These are phyloP conservation scores for Agrochola lychnidis DNA, from an alignment of 2,888 invertebrate species.

Conservation along the genomic window DNA sequence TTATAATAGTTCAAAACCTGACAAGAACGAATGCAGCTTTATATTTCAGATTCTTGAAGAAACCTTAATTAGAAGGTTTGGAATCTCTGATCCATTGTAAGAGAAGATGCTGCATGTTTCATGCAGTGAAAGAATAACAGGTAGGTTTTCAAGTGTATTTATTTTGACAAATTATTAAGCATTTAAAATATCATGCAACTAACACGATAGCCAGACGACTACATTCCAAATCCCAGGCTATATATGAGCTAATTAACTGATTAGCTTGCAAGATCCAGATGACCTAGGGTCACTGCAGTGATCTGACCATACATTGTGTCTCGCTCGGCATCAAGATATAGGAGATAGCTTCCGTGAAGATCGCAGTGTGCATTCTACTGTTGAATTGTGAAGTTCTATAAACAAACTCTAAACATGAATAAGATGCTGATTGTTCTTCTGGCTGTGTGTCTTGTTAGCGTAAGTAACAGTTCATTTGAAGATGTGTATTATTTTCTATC, in stretches of 20 bases:
- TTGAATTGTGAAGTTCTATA: slow-evolving; percentile 67
- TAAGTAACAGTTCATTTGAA: slow-evolving; percentile 69
- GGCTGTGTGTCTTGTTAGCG: slow-evolving; percentile 81
- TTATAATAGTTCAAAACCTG: not conserved
- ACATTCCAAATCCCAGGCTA: slow-evolving; percentile 16
- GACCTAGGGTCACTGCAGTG: slow-evolving; percentile 74
- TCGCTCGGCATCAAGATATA: slow-evolving; percentile 68
- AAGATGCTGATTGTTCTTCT: slow-evolving; percentile 79
- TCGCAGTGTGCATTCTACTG: slow-evolving; percentile 69
- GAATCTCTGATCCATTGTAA: not conserved
- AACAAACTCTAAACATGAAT: slow-evolving; percentile 76
- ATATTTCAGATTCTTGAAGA: not conserved
- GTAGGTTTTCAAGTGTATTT: not conserved
- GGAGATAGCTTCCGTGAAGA: slow-evolving; percentile 40
- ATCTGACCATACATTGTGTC: slow-evolving; percentile 66
- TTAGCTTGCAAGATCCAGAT: slow-evolving; percentile 67
- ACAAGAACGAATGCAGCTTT: not conserved
- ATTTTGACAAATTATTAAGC: not conserved
- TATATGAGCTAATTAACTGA: slow-evolving; percentile 72
- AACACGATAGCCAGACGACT: slow-evolving; percentile 5
- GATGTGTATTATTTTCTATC: not conserved
- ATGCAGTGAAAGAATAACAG: not conserved
- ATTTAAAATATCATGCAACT: not conserved
- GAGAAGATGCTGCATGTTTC: not conserved
- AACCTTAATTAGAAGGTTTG: not conserved